Percentiles rank a stretch among this genome's conserved stretches.
These are phyloP conservation scores for Cyprinella venusta DNA, from an alignment of 2,797 vertebrate genomes.

Conservation along the genomic window DNA sequence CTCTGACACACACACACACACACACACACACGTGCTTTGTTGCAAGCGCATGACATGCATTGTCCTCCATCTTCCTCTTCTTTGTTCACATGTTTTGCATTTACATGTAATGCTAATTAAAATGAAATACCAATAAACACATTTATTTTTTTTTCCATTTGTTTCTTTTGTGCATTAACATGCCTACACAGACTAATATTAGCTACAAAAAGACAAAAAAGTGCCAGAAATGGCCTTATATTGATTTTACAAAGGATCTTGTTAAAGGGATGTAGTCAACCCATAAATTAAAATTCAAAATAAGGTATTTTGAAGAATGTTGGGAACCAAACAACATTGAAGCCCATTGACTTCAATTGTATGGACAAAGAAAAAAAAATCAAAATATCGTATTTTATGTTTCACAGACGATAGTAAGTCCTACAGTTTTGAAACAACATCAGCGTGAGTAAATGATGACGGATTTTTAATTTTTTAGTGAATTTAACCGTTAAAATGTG, in stretches of 20 bases:
- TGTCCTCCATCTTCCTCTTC: constrained; percentile 45
- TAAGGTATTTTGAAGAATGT: background rate
- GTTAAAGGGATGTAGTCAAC: too few relatives aligned
- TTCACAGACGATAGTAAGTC: background rate
- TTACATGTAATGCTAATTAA: background rate
- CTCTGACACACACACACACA: constrained; percentile 56
- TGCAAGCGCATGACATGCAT: background rate
- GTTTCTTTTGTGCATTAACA: background rate
- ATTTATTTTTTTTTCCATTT: background rate
- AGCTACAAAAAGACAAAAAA: background rate
- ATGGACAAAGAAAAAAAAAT: background rate
- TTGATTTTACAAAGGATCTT: background rate
- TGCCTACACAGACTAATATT: background rate
- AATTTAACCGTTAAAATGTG: background rate
- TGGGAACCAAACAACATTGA: background rate
- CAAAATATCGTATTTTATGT: background rate
- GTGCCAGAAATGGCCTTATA: background rate
- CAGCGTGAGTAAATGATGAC: background rate
- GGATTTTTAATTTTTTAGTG: background rate
- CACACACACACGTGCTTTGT: constrained; percentile 52
- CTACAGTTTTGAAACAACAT: background rate
- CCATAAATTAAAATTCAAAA: background rate
- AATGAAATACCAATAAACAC: background rate
- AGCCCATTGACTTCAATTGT: background rate
- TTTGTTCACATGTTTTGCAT: constrained; percentile 40